A percentile compares a stretch with the other conserved stretches of the same genome.
These are phyloP conservation scores for Linepithema humile DNA, from an alignment of 1,140 invertebrate species.

Conservation along the genomic window DNA sequence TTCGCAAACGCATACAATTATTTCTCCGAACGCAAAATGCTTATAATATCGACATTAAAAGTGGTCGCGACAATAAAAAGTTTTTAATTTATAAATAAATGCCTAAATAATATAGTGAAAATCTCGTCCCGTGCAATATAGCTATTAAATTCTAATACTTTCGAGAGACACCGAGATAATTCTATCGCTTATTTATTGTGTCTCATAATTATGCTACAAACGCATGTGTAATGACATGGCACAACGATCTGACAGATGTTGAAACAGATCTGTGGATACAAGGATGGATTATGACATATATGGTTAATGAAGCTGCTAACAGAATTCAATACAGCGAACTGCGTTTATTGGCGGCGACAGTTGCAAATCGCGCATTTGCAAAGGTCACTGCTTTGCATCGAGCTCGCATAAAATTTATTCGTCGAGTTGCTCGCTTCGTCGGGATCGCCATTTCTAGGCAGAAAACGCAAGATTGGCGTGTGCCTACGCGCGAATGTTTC, in stretches of 20 bases:
- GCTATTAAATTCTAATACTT: too few species aligned
- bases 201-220: conserved; percentile 1
- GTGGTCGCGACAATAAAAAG: not conserved
- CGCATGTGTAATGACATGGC: not conserved
- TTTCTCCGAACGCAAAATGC: too few species aligned
- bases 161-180: too few species aligned
- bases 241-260: conserved; percentile 15
- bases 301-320: conserved; percentile 8
- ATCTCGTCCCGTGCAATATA: too few species aligned
- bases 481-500: conserved; percentile 48
- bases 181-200: not conserved
- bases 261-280: not conserved
- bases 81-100: not conserved
- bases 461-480: conserved; percentile 16
- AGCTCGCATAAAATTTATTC: not conserved
- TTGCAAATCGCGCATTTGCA: not conserved
- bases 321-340: not conserved
- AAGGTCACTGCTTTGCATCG: not conserved
- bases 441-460: conserved; percentile 36
- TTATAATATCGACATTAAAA: not conserved
- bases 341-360: not conserved
- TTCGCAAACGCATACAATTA: too few species aligned
- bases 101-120: too few species aligned
- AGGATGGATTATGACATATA: not conserved
- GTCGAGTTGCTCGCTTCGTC: not conserved